Conservation (phyloP, 2,797 vertebrate genomes). For the Acanthurus leucopareius region DNA sequence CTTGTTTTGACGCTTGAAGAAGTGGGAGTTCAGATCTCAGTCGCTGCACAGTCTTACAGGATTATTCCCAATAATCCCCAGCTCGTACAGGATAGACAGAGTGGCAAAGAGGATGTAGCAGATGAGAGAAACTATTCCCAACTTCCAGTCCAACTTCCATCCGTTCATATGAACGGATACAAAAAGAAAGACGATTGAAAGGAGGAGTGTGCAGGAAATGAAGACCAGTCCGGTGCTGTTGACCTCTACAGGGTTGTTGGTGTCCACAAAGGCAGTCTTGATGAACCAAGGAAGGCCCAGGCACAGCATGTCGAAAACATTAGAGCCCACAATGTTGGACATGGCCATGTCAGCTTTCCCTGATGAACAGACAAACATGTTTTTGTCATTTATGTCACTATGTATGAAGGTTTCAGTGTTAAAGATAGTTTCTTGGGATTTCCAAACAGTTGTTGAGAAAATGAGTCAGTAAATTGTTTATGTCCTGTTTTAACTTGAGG, state of each 20-base stretch:
- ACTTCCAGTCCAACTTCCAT: conserved; percentile 95
- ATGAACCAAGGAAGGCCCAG: conserved; percentile 98
- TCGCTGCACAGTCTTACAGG: conserved; percentile 88
- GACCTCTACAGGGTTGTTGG: conserved; percentile 89
- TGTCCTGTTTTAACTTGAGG: neutral
- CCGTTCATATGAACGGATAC: conserved; percentile 91
- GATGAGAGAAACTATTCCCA: conserved; percentile 90
- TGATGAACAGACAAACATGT: conserved; percentile 68
- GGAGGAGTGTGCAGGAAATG: conserved; percentile 89
- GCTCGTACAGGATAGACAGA: conserved; percentile 93
- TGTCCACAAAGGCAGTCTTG: conserved; percentile 92
- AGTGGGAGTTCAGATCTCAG: conserved; percentile 68
- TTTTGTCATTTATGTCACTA: neutral
- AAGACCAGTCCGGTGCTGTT: conserved; percentile 94
- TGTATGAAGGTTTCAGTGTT: neutral
- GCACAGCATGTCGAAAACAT: conserved; percentile 98
- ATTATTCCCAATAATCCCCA: conserved; percentile 95
- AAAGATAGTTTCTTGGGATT: neutral
- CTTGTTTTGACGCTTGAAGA: conserved; percentile 23
- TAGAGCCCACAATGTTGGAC: conserved; percentile 98
- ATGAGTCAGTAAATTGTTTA: conserved; percentile 1
- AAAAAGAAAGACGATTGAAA: conserved; percentile 94
- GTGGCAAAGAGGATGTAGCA: conserved; percentile 91
- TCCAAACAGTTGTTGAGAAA: neutral
- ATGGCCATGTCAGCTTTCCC: conserved; percentile 99